phyloP scores from a whole-genome alignment of 2,888 invertebrate species.

The Meloe dianella region DNA sequence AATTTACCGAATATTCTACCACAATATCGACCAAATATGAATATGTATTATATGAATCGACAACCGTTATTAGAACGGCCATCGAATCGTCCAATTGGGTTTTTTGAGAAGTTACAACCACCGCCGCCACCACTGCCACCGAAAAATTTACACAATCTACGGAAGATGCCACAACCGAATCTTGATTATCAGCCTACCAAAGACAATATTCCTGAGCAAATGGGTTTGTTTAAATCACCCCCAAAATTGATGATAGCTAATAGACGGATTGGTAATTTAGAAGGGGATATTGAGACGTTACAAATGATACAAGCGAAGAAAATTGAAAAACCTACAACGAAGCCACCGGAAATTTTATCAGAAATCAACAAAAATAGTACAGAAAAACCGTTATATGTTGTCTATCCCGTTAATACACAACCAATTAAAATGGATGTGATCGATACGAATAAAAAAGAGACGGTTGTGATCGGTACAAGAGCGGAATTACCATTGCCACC shows the following conservation, averaged over 20 bases:
- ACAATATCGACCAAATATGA: slow-evolving; percentile 73
- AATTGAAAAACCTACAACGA: slow-evolving; percentile 48
- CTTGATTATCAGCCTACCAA: slow-evolving; percentile 28
- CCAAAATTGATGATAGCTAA: slow-evolving; percentile 61
- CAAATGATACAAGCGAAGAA: slow-evolving; percentile 72
- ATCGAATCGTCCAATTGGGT: slow-evolving; percentile 57
- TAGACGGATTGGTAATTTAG: slow-evolving; percentile 57
- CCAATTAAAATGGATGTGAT: slow-evolving; percentile 61
- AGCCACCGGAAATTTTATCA: neutral
- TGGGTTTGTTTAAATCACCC: slow-evolving; percentile 51
- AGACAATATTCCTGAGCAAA: slow-evolving; percentile 44
- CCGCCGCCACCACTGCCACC: slow-evolving; percentile 52
- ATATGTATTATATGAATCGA: slow-evolving; percentile 53
- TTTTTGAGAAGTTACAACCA: slow-evolving; percentile 58
- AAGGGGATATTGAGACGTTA: slow-evolving; percentile 67
- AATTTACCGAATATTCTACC: slow-evolving; percentile 72
- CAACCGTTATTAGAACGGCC: slow-evolving; percentile 58
- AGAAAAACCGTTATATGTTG: slow-evolving; percentile 61
- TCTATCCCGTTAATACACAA: slow-evolving; percentile 66
- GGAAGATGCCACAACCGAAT: slow-evolving; percentile 60
- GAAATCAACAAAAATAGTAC: slow-evolving; percentile 49
- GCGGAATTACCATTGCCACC: slow-evolving; percentile 61
- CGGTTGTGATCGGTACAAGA: slow-evolving; percentile 64
- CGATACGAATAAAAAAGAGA: slow-evolving; percentile 58
- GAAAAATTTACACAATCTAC: slow-evolving; percentile 58